A percentile compares a stretch with the other conserved stretches of the same genome.
Evolutionary conservation across 2,888 invertebrate genomes (phyloP).

Genomic region (Adelognathus sp.): DNA sequence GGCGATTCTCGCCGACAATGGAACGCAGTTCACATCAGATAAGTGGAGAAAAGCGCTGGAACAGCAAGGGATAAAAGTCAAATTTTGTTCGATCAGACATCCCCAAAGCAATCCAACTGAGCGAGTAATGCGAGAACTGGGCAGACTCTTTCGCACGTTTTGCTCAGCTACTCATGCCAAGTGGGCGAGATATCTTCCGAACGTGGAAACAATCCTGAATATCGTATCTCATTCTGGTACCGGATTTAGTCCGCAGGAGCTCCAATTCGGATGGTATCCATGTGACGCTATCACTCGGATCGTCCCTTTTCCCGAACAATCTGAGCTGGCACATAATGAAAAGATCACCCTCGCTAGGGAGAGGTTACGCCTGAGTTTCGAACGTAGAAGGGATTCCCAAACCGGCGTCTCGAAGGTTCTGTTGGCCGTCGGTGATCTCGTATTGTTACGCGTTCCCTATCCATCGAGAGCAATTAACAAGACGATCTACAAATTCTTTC

Average conservation of each 20-base stretch:
- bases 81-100: conserved; percentile 38
- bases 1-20: conserved; percentile 20
- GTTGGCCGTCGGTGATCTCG: neutral
- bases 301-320: conserved; percentile 1
- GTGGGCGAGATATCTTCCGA: conserved; percentile 24
- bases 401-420: neutral
- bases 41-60: neutral
- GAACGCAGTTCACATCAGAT: neutral
- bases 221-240: conserved; percentile 29
- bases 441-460: conserved; percentile 4
- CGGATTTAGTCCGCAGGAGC: conserved; percentile 18
- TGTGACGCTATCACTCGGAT: neutral
- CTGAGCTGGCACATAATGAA: neutral
- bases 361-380: no score
- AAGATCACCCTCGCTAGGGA: neutral
- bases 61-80: neutral
- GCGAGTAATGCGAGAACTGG: conserved; percentile 50
- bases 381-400: no score
- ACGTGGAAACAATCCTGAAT: conserved; percentile 32
- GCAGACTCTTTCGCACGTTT: conserved; percentile 37
- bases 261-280: neutral
- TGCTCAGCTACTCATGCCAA: conserved; percentile 31
- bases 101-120: conserved; percentile 50
- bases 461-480: neutral
- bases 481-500: no score